Conservation (phyloP, 2,888 invertebrate genomes). For the Ennomos fuscantarius region DNA sequence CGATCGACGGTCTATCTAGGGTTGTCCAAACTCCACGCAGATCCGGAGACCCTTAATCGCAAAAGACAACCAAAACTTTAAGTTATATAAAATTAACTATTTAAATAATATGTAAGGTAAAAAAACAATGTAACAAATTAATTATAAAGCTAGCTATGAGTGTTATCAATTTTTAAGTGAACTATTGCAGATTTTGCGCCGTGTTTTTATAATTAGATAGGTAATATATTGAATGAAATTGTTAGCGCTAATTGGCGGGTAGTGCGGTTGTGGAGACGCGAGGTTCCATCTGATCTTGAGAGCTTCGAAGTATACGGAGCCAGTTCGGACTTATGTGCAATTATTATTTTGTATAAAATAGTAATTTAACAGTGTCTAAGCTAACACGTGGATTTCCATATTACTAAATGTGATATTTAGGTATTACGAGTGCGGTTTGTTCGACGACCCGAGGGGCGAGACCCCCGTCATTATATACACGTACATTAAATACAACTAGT, state of each 20-base stretch:
- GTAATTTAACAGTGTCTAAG: constrained; percentile 83
- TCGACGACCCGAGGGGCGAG: constrained; percentile 57
- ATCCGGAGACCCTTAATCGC: constrained; percentile 75
- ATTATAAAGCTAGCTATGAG: constrained; percentile 84
- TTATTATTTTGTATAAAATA: constrained; percentile 85
- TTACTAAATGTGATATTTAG: constrained; percentile 86
- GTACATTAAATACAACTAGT: constrained; percentile 79
- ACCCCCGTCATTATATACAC: constrained; percentile 66
- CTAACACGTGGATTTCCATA: constrained; percentile 85
- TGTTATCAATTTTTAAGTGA: constrained; percentile 84
- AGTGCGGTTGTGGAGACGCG: constrained; percentile 63
- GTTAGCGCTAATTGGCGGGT: constrained; percentile 75
- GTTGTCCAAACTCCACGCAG: constrained; percentile 75
- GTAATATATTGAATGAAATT: constrained; percentile 86
- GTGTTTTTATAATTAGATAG: constrained; percentile 86
- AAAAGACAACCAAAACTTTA: constrained; percentile 85
- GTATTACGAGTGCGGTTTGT: constrained; percentile 82
- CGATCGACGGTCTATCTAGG: constrained; percentile 54
- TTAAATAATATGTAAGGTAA: constrained; percentile 81
- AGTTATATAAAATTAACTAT: constrained; percentile 82
- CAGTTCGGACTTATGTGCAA: constrained; percentile 83
- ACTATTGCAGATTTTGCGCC: constrained; percentile 84
- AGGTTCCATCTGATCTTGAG: constrained; percentile 41
- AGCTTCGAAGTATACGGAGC: constrained; percentile 59
- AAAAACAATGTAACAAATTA: constrained; percentile 84